A percentile compares a stretch with the other conserved stretches of the same genome.
These are phyloP conservation scores for Plutella xylostella DNA, from an alignment of 2,888 invertebrate species.

Conservation along the genomic window DNA sequence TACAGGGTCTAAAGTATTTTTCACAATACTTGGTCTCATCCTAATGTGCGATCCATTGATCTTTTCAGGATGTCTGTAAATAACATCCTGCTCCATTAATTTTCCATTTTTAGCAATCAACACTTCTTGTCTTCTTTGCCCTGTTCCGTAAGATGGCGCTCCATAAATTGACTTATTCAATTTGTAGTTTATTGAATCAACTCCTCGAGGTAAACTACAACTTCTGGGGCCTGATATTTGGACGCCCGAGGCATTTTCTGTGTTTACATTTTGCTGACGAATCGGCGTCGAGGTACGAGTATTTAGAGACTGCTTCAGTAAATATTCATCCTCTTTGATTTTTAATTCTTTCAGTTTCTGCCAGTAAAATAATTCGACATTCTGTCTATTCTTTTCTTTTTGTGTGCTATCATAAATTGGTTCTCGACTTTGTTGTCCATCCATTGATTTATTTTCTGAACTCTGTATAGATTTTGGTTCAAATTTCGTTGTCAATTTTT, in stretches of 20 bases:
- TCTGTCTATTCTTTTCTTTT: conserved; percentile 68
- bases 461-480: too few relatives aligned
- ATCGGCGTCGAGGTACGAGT: conserved; percentile 23
- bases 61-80: conserved; percentile 43
- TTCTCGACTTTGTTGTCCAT: too few relatives aligned
- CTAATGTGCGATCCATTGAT: too few relatives aligned
- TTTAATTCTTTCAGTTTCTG: conserved; percentile 74
- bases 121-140: conserved; percentile 44
- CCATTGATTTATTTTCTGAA: too few relatives aligned
- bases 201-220: conserved; percentile 41
- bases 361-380: conserved; percentile 77
- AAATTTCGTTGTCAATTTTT: too few relatives aligned
- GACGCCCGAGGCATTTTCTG: too few relatives aligned
- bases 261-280: too few relatives aligned
- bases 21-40: too few relatives aligned
- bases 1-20: too few relatives aligned
- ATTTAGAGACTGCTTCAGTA: conserved; percentile 36
- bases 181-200: conserved; percentile 30
- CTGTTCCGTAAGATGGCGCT: conserved; percentile 37
- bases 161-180: conserved; percentile 28
- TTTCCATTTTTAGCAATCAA: conserved; percentile 32
- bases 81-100: conserved; percentile 30
- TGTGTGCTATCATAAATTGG: conserved; percentile 26
- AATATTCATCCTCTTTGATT: conserved; percentile 71
- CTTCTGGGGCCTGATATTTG: conserved; percentile 32